Evolutionary conservation across 1,140 invertebrate genomes (phyloP), one percentile per base, ranked within the genome.

Genomic region (Danaus plexippus): DNA sequence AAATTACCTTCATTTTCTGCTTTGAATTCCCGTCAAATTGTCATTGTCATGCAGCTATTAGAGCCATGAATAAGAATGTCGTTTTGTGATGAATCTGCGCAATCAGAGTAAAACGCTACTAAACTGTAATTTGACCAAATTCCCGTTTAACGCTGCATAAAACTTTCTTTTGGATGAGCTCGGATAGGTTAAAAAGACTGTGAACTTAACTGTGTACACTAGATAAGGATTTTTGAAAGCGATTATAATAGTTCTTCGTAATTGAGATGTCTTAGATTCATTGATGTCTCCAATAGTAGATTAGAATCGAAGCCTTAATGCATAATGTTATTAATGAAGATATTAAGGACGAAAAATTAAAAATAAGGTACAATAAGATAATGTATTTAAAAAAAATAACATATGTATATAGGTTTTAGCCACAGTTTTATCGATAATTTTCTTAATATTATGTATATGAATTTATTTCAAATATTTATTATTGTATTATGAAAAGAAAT

Each of bases 71-170:
- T 55, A 70, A 69, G 58, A 65, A 71, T 70, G 67, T 64, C 52
- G 61, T 67, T 68, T 75, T 72, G 64, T 72, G 71, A 76, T 74
- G 74, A 76, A 64, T 70, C 67, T 49, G 63, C 53, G 68, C 72
- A 85, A 81, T 85, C 75, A 80, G 80, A 80, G 68, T 81, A 83
- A 76, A 78, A 80, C 75, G 75, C 54, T 61, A 66, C 69, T 80
- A 77, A 82, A 77, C 66, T 73, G 72, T 79, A 79, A 83, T 85
- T 80, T 77, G 67, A 69, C 53, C 61, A 60, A 74, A 75, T 80
- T 75, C 63, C 68, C 75, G 73, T 70, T 78, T 78, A 81, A 80
- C 70, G 64, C 69, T 61, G 61, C 69, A 72, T 78, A 66, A 73
- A 74, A 81, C 82, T 85, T 85, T 82, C 82, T 77, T 83, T 81